Evolutionary conservation across 2,797 vertebrate species (phyloP).

Genomic region (Clarias fuscus): DNA sequence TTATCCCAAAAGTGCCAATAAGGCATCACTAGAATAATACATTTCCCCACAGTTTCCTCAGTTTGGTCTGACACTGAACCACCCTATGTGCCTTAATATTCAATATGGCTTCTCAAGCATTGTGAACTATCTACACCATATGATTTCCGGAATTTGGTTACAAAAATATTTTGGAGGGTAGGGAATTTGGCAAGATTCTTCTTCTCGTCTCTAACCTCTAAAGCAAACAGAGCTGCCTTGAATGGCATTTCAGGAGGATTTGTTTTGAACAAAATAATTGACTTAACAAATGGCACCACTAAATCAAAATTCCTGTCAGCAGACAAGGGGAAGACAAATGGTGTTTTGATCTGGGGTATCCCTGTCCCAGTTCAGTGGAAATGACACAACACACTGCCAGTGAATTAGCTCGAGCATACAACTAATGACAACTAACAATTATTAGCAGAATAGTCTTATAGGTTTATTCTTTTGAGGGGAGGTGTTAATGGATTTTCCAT

Average conservation of each 20-base stretch:
- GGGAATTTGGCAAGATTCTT: background rate
- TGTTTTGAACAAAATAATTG: constrained; percentile 43
- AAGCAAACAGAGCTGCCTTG: background rate
- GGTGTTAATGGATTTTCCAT: background rate
- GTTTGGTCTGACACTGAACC: constrained; percentile 27
- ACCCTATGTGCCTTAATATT: background rate
- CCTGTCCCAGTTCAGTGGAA: constrained; percentile 50
- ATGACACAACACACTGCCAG: constrained; percentile 47
- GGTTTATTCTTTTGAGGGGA: background rate
- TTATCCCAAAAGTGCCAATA: constrained; percentile 11
- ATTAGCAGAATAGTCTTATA: background rate
- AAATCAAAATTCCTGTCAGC: constrained; percentile 48
- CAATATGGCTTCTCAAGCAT: background rate
- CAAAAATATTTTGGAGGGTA: background rate
- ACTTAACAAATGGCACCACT: constrained; percentile 48
- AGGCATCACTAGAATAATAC: background rate
- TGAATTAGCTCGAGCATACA: background rate
- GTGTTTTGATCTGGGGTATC: constrained; percentile 48
- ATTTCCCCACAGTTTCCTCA: constrained; percentile 32
- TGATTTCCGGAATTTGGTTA: constrained; percentile 3
- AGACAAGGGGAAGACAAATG: constrained; percentile 41
- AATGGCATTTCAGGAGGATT: constrained; percentile 25
- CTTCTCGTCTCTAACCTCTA: constrained; percentile 14
- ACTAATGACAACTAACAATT: background rate
- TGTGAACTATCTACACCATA: background rate